phyloP scores from a whole-genome alignment of 92 coral and sea anemone species.

The Phymanthus crucifer region DNA sequence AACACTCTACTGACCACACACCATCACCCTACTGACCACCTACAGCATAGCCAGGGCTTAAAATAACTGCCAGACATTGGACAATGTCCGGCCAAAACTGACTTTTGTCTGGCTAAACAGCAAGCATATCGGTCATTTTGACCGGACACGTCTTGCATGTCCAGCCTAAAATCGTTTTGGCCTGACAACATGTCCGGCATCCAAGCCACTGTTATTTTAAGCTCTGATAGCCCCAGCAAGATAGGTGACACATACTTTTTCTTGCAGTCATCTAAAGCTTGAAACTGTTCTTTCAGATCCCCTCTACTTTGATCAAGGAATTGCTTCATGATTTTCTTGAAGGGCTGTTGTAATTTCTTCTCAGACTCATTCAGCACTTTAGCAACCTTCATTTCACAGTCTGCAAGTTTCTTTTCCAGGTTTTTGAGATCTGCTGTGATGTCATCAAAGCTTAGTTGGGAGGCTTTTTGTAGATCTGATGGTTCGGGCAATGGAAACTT shows the following conservation, averaged over 20 bases:
- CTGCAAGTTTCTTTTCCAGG: conserved; percentile 51
- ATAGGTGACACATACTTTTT: conserved; percentile 59
- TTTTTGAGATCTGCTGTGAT: conserved; percentile 61
- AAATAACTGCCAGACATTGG: no score
- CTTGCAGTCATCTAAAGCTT: conserved; percentile 67
- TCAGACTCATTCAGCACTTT: conserved; percentile 63
- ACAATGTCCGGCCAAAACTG: no score
- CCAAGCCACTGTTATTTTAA: no score
- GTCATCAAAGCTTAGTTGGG: conserved; percentile 83
- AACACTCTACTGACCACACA: no score
- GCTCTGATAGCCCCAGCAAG: no score
- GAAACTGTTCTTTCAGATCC: conserved; percentile 68
- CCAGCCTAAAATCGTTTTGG: no score
- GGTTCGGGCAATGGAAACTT: conserved; percentile 86
- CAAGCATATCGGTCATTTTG: no score
- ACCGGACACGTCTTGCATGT: no score
- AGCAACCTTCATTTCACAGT: conserved; percentile 62
- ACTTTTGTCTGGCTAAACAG: no score
- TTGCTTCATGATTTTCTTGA: conserved; percentile 58
- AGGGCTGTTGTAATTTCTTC: conserved; percentile 52
- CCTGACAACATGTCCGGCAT: no score
- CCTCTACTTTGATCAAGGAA: conserved; percentile 69
- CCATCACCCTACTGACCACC: no score
- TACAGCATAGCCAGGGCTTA: no score
- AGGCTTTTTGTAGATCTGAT: conserved; percentile 70